Conservation (phyloP, 1,140 invertebrate species). For the Agraylea sexmaculata region DNA sequence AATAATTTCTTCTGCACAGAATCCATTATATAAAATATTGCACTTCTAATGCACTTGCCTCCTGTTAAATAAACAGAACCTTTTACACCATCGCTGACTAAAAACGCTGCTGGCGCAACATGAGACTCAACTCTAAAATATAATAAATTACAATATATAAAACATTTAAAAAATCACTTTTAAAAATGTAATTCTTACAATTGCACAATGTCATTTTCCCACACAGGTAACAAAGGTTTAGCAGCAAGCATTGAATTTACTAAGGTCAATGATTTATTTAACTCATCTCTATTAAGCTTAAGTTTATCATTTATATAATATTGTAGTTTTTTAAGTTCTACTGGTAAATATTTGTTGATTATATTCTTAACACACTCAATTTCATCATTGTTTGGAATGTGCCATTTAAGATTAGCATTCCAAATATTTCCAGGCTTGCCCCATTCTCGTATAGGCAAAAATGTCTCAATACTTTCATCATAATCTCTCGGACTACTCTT, state of each 20-base stretch:
- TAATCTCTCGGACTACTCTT: constrained; percentile 48
- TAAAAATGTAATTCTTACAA: constrained; percentile 33
- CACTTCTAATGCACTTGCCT: constrained; percentile 47
- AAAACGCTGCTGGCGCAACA: constrained; percentile 29
- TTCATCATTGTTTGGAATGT: constrained; percentile 60
- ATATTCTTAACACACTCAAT: constrained; percentile 50
- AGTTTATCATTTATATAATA: constrained; percentile 34
- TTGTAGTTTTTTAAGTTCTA: constrained; percentile 42
- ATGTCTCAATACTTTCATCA: constrained; percentile 52
- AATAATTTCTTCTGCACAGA: constrained; percentile 47
- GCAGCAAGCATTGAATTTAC: constrained; percentile 42
- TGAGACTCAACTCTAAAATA: constrained; percentile 24
- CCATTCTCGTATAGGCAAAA: constrained; percentile 76
- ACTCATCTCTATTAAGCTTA: constrained; percentile 28
- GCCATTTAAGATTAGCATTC: constrained; percentile 62
- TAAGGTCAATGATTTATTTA: constrained; percentile 32
- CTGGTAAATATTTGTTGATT: constrained; percentile 49
- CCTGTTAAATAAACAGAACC: constrained; percentile 45
- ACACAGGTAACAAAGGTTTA: constrained; percentile 45
- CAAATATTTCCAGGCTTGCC: constrained; percentile 55
- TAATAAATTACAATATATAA: constrained; percentile 6
- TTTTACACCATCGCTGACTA: constrained; percentile 30
- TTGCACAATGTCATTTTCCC: constrained; percentile 43
- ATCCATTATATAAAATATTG: constrained; percentile 41
- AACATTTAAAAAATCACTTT: constrained; percentile 6